Evolutionary conservation across 2,797 vertebrate genomes (phyloP).

Genomic region (Phataginus tricuspis): DNA sequence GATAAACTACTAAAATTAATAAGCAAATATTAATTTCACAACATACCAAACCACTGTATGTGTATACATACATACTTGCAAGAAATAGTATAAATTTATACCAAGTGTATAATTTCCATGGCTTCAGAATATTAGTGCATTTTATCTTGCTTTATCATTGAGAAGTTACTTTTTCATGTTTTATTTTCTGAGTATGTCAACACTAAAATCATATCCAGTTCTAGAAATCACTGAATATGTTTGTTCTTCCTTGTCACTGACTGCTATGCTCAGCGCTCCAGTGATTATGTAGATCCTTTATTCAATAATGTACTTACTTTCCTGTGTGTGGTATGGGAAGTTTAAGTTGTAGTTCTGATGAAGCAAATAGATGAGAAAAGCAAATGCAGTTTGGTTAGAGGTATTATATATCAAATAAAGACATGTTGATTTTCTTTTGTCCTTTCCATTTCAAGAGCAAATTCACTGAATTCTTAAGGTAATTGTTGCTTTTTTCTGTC

Average conservation of each 20-base stretch:
- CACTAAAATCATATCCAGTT: background rate
- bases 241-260: background rate
- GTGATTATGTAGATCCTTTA: too few relatives aligned
- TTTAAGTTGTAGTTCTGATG: background rate
- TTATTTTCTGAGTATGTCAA: background rate
- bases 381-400: background rate
- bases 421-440: background rate
- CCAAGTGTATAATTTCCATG: background rate
- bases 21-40: background rate
- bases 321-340: background rate
- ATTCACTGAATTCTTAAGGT: background rate
- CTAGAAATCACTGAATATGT: background rate
- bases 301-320: background rate
- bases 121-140: background rate
- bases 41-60: background rate
- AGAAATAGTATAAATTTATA: background rate
- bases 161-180: background rate
- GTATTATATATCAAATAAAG: background rate
- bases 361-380: background rate
- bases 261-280: background rate
- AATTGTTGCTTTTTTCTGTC: background rate
- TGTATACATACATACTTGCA: background rate
- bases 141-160: background rate
- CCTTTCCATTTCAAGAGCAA: constrained; percentile 4
- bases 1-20: background rate